Evolutionary conservation across 2,888 invertebrate species (phyloP).

Genomic region (Drosophila koepferae): DNA sequence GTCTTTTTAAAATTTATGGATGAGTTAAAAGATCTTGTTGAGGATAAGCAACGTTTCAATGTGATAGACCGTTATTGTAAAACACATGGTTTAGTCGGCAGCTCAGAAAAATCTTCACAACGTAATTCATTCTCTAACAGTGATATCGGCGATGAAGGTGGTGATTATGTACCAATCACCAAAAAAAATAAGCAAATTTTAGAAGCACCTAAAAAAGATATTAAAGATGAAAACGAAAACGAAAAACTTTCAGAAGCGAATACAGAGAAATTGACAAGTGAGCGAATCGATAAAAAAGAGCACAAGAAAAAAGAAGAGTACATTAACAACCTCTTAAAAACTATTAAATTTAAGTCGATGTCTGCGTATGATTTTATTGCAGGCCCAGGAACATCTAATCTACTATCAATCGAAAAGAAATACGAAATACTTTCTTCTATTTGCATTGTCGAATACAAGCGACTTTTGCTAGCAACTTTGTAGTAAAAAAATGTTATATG

Average conservation of each 20-base stretch:
- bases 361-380: constrained; percentile 47
- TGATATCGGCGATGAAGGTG: not conserved
- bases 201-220: not conserved
- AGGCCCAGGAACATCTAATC: constrained; percentile 52
- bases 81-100: constrained; percentile 23
- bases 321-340: constrained; percentile 32
- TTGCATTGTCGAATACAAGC: constrained; percentile 43
- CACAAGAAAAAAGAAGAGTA: constrained; percentile 22
- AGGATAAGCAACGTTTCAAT: constrained; percentile 39
- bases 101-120: not conserved
- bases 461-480: constrained; percentile 6
- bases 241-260: not conserved
- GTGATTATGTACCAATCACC: not conserved
- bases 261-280: not conserved
- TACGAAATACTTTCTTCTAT: constrained; percentile 43
- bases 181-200: constrained; percentile 1
- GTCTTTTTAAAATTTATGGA: constrained; percentile 44
- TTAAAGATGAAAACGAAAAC: constrained; percentile 30
- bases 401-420: constrained; percentile 42
- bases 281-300: constrained; percentile 16
- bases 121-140: not conserved
- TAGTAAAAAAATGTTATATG: not conserved
- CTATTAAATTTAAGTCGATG: constrained; percentile 46
- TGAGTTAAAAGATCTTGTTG: not conserved
- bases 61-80: constrained; percentile 52